Evolutionary conservation across 1,140 invertebrate genomes (phyloP).

Genomic region (Hyphantria cunea): DNA sequence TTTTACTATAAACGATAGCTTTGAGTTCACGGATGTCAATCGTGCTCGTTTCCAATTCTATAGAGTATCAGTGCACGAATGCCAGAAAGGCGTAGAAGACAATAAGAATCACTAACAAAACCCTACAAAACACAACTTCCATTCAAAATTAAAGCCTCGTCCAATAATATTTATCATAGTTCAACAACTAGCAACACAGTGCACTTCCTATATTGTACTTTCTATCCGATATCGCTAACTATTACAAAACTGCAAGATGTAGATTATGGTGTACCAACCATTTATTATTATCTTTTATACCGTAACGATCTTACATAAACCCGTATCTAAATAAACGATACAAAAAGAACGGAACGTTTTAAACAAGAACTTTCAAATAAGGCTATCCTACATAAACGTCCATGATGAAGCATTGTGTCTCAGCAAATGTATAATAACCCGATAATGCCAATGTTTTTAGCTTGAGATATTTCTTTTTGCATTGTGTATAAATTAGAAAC

Average conservation of each 20-base stretch:
- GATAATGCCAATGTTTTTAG: slow-evolving; percentile 9
- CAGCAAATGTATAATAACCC: slow-evolving; percentile 6
- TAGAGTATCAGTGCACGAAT: slow-evolving; percentile 61
- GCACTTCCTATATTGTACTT: slow-evolving; percentile 46
- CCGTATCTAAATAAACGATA: slow-evolving; percentile 23
- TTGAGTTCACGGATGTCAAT: slow-evolving; percentile 57
- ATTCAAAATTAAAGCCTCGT: slow-evolving; percentile 27
- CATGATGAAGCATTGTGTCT: slow-evolving; percentile 16
- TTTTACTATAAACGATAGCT: slow-evolving; percentile 43
- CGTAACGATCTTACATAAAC: slow-evolving; percentile 38
- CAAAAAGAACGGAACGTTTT: slow-evolving; percentile 9
- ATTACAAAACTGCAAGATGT: slow-evolving; percentile 42
- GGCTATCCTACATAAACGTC: slow-evolving; percentile 11
- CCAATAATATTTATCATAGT: slow-evolving; percentile 47
- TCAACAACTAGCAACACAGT: slow-evolving; percentile 43
- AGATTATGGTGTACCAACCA: slow-evolving; percentile 37
- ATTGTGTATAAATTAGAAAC: slow-evolving; percentile 17
- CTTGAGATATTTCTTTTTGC: slow-evolving; percentile 2
- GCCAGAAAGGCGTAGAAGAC: slow-evolving; percentile 46
- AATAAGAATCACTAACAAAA: slow-evolving; percentile 19
- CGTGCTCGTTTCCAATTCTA: slow-evolving; percentile 60
- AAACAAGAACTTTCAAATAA: slow-evolving; percentile 32
- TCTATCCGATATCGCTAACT: slow-evolving; percentile 63
- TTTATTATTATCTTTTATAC: slow-evolving; percentile 36
- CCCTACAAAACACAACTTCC: slow-evolving; percentile 22